Evolutionary conservation across 2,888 invertebrate genomes (phyloP), one percentile per base, ranked within the genome.

Genomic region (Entomobrya proxima): DNA sequence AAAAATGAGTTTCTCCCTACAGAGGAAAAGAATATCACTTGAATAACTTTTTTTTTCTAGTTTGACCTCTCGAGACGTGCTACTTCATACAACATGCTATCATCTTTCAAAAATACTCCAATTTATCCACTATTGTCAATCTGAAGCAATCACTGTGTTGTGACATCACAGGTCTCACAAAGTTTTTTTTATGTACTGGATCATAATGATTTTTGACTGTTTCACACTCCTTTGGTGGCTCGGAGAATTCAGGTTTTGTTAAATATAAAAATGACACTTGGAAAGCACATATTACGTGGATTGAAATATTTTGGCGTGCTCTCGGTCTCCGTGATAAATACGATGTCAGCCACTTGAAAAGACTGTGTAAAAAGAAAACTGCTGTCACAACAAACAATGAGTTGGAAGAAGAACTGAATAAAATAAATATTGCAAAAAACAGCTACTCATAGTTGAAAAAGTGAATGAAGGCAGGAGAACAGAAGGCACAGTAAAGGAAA

Each of bases 401-500:
- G 50, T 67, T n/a, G 37, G 72, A 47, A 30, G 9, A 35, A 55
- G 30, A 84, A 77, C 81, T 69, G 72, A 85, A 79, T 72, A 88
- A 89, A 88, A 90, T 89, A 90, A 89, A 90, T 89, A 90, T 90
- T 90, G 90, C 90, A 90, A 90, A 90, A 89, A 89, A 86, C 84
- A 50, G 61, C 27, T 72, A 30, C 18, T 30, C 9, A 72, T 30
- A 32, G n/a, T 47, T 40, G 30, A 55, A 74, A 13, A 18, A 15
- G 27, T 78, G 47, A 78, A 84, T 72, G 72, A 72, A 84, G 72
- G 58, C 52, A 55, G 21, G 35, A 64, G n/a, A 52, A 13, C 50
- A 50, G 69, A 69, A 55, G 67, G 27, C 76, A 72, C 67, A 35
- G 21, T 55, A 55, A 55, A 55, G 27, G 27, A 27, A 11, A 40